Evolutionary conservation across 2,797 vertebrate species (phyloP).

Genomic region (Pteropus rufus): DNA sequence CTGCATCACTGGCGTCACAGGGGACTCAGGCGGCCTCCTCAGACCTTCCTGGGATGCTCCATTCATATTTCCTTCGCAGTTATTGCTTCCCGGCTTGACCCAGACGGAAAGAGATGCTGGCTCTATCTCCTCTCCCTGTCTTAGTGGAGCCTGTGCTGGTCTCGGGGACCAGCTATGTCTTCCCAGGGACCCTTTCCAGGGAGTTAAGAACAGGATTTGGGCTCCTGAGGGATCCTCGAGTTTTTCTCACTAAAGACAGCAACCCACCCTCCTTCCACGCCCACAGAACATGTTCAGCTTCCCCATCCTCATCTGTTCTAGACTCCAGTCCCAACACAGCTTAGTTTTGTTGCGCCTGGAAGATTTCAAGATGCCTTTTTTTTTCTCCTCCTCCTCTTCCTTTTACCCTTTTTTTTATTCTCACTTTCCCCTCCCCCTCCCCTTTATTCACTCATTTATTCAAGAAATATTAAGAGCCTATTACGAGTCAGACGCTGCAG

Average conservation of each 20-base stretch:
- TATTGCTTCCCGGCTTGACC: background rate
- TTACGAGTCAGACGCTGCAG: background rate
- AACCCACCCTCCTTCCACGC: background rate
- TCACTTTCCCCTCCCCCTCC: background rate
- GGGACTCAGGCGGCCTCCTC: background rate
- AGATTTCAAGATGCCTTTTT: background rate
- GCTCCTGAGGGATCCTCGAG: background rate
- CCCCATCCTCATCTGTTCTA: background rate
- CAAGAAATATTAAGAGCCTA: background rate
- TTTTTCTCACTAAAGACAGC: background rate
- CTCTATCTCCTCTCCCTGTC: background rate
- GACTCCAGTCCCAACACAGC: background rate
- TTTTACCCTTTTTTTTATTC: background rate
- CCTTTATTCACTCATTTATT: background rate
- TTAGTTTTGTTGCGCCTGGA: background rate
- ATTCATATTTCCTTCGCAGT: background rate
- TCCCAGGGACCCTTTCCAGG: background rate
- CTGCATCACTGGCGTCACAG: background rate
- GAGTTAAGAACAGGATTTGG: background rate
- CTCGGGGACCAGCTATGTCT: background rate
- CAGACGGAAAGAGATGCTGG: background rate
- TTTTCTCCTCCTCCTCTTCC: background rate
- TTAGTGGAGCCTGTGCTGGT: background rate
- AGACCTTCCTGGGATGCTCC: background rate
- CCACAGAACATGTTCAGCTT: background rate